These are phyloP conservation scores for Spondyliosoma cantharus DNA, from an alignment of 2,797 vertebrate genomes.

Conservation along the genomic window DNA sequence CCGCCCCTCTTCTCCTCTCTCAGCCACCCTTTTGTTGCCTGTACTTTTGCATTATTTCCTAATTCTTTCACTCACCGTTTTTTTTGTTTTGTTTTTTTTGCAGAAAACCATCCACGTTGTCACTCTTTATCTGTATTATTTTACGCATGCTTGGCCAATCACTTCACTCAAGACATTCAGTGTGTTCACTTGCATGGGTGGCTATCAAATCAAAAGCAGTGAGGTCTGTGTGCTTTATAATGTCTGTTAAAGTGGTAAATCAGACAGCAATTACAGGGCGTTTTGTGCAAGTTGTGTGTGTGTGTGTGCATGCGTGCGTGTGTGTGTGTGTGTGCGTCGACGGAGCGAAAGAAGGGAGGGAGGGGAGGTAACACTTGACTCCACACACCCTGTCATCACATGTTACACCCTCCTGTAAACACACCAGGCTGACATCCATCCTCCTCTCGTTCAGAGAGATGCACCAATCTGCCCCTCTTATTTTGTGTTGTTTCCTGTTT, in stretches of 20 bases:
- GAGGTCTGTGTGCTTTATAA: not conserved
- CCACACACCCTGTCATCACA: slow-evolving; percentile 44
- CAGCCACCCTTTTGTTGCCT: not conserved
- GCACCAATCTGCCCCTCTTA: slow-evolving; percentile 35
- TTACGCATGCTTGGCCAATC: not conserved
- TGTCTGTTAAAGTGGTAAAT: not conserved
- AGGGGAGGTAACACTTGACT: slow-evolving; percentile 21
- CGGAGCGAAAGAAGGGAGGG: not conserved
- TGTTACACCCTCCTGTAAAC: slow-evolving; percentile 39
- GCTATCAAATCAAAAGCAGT: not conserved
- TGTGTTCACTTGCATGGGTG: not conserved
- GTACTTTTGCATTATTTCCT: not conserved
- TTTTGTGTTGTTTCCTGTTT: not conserved
- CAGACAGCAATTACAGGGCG: not conserved
- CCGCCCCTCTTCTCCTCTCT: not conserved
- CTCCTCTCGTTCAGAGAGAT: slow-evolving; percentile 37
- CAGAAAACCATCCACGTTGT: not conserved
- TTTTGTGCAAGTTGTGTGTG: not conserved
- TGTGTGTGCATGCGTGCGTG: not conserved
- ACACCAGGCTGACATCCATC: slow-evolving; percentile 40
- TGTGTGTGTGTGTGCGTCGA: not conserved
- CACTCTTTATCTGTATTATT: not conserved
- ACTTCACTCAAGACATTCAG: too few species aligned
- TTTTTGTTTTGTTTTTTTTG: too few species aligned
- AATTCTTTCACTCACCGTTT: slow-evolving; percentile 10